Base-by-base conservation (phyloP, 2,888 invertebrate genomes). In the Cheilosia urbana region DNA sequence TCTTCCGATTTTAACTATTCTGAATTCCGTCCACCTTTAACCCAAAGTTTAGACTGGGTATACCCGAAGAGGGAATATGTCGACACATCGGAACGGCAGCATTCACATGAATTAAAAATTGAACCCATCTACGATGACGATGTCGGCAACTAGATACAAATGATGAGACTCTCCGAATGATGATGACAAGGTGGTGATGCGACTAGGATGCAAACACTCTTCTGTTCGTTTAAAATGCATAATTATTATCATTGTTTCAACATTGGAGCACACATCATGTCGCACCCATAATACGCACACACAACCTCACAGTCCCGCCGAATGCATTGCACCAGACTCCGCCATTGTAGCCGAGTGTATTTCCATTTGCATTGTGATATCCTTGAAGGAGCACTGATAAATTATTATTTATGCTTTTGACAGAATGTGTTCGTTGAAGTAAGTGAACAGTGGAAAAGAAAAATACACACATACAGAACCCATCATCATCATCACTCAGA, bases 381-480 rank as follows among this genome's bases (percentile, higher is more conserved):
- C 72, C 85, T 85, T 85, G 66, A 81, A 55, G 72, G 66, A 57
- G 65, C n/a, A 19, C 55, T 85, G 85, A 85, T 81, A 81, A 85
- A 85, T 85, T 85, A 81, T 85, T 81, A 77, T 85, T 81, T 81
- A 85, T 85, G 85, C 81, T 85, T 81, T 81, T 77, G 85, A 85
- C 85, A 76, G 76, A 63, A 76, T 81, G 75, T 85, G 75, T 58
- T 81, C 76, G 58, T 72, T 72, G 40, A 71, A 79, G 78, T 79
- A 65, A 65, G 58, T 49, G 53, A 45, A 34, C 13, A 21, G 17
- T 3, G 21, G 24, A 7, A 21, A 1, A 49, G 9, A 13, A 24
- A 17, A 42, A 27, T 42, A 21, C 11, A 37, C 17, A n/a, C 2
- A 45, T 30, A 27, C 9, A 53, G 42, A 21, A 60, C 24, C 37